phyloP scores from a whole-genome alignment of 2,797 vertebrate species.

The Coracias cyanogaster region DNA sequence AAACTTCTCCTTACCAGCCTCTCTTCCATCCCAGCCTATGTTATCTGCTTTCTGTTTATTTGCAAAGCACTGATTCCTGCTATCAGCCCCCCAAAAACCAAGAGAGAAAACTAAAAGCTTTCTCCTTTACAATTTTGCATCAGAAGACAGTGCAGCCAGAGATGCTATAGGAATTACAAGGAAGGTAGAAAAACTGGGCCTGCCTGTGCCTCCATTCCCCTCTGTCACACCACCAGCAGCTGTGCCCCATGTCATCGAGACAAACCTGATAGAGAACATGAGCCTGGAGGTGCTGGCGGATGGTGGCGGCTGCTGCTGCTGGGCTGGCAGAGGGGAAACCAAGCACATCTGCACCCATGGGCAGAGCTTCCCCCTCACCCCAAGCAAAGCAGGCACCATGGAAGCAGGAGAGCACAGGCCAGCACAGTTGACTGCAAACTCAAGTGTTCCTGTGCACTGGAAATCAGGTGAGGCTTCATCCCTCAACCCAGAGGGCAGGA shows the following conservation, averaged over 20 bases:
- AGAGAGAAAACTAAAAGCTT: background rate
- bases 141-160: background rate
- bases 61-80: background rate
- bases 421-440: fast-evolving
- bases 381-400: fast-evolving
- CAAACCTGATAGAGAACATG: fast-evolving
- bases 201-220: background rate
- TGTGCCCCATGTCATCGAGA: fast-evolving
- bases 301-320: background rate
- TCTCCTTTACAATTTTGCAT: background rate
- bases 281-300: background rate
- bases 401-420: background rate
- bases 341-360: fast-evolving
- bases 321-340: too few relatives aligned
- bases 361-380: background rate
- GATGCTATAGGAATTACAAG: background rate
- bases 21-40: background rate
- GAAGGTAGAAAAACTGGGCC: background rate
- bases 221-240: background rate
- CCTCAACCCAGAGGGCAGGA: fast-evolving
- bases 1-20: background rate
- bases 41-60: background rate
- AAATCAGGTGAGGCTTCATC: background rate
- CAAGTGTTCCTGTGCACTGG: background rate
- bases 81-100: background rate